Evolutionary conservation across 1,140 invertebrate species (phyloP), one percentile per base, ranked within the genome.

Genomic region (Saccostrea echinata): DNA sequence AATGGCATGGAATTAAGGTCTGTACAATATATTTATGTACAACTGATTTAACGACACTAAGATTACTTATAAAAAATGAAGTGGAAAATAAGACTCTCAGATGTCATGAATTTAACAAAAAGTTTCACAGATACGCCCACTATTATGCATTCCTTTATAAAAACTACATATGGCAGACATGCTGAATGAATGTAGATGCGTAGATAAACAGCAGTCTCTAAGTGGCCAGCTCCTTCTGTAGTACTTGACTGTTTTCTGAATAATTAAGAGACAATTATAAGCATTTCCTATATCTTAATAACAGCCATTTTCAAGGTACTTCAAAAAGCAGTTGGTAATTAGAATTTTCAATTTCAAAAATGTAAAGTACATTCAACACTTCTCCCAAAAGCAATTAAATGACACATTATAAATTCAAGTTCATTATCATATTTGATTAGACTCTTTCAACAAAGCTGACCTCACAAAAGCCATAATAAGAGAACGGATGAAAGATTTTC

Each of bases 361-460:
- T 76, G 68, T 30, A 18, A 76, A 76, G 68, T 76, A 76, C 68
- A 76, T 30, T 8, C 68, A 76, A 76, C 68, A 76, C 27, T 61
- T 61, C 55, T 30, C 27, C 16, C 13, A 27, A 27, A 76, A 76
- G 68, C 68, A 76, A 76, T 76, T 76, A 76, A 76, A 76, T 76
- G 11, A 30, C 27, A 30, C 30, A 76, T 76, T 76, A 76, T 30
- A 33, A 76, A 76, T 76, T 76, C 68, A 76, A 35, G 16, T 76
- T 76, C 68, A 76, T 76, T 76, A 76, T 76, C 33, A 76, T 76
- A 76, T 76, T 76, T 76, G 68, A 76, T 76, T 76, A 33, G 68
- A 76, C 27, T 76, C 8, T 76, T 76, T 76, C 27, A 76, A 24
- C 68, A 76, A 33, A 13, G 30, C 68, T 76, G 68, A 76, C 68